A percentile compares a stretch with the other conserved stretches of the same genome.
These are phyloP conservation scores for Oscheius sp. DNA, from an alignment of 2,888 invertebrate genomes.

Conservation along the genomic window DNA sequence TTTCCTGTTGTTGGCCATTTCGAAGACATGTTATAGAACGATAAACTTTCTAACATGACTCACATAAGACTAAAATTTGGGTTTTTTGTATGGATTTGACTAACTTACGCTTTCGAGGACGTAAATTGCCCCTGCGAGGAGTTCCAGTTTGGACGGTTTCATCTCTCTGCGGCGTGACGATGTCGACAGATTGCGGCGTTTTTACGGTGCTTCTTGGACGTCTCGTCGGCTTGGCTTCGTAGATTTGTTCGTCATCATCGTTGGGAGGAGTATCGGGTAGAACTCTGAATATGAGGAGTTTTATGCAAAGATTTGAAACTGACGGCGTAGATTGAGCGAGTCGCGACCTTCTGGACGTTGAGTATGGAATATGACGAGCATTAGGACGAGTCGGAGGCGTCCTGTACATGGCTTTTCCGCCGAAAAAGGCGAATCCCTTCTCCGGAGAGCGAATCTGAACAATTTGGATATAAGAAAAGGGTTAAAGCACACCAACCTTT, in stretches of 20 bases:
- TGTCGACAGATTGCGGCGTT: neutral
- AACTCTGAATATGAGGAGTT: neutral
- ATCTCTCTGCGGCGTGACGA: neutral
- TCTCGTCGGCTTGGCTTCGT: constrained; percentile 7
- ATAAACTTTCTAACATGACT: no score
- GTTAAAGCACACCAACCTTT: neutral
- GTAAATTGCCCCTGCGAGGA: constrained; percentile 1
- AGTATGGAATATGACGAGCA: neutral
- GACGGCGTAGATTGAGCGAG: constrained; percentile 1
- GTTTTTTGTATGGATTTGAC: no score
- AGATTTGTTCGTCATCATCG: neutral
- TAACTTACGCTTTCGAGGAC: constrained; percentile 18
- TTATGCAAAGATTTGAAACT: neutral
- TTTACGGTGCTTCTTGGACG: neutral
- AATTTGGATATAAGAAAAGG: neutral
- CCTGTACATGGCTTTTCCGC: no score
- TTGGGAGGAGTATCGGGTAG: neutral
- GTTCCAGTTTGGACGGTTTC: constrained; percentile 5
- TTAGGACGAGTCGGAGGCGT: neutral
- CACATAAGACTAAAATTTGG: no score
- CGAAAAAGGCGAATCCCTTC: neutral
- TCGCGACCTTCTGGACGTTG: neutral
- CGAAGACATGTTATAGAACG: no score
- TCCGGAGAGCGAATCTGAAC: constrained; percentile 20
- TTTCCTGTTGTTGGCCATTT: no score